Conservation (phyloP, 2,888 invertebrate species). For the Sialis fuliginosa region DNA sequence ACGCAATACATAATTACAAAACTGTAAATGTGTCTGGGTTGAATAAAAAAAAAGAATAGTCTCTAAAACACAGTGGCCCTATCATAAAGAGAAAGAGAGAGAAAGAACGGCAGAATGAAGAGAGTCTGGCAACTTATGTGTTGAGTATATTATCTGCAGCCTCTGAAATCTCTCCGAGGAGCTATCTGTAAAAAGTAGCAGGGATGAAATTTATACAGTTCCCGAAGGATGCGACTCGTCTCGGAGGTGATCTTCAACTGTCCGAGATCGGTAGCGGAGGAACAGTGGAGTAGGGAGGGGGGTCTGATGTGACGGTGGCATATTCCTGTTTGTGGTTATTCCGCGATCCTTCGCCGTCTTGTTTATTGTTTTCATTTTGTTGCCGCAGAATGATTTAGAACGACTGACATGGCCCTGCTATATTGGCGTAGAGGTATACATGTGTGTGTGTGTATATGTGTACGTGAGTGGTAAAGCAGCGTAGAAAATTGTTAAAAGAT, state of each 20-base stretch:
- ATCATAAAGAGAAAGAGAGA: too few species aligned
- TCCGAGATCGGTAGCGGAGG: not conserved
- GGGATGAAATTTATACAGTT: conserved; percentile 4
- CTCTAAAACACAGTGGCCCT: too few species aligned
- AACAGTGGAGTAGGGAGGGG: too few species aligned
- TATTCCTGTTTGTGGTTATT: not conserved
- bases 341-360: not conserved
- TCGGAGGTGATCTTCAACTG: conserved; percentile 3
- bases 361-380: conserved; percentile 2
- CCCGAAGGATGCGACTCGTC: not conserved
- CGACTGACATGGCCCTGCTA: not conserved
- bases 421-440: too few species aligned
- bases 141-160: not conserved
- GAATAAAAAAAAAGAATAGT: too few species aligned
- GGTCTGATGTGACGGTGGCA: too few species aligned
- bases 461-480: too few species aligned
- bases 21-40: too few species aligned
- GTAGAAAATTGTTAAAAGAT: too few species aligned
- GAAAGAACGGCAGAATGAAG: too few species aligned
- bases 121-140: not conserved
- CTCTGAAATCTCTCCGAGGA: not conserved
- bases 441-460: too few species aligned
- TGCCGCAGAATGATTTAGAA: conserved; percentile 1
- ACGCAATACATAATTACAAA: too few species aligned
- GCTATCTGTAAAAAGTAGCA: conserved; percentile 5